Conservation (phyloP, 2,888 invertebrate genomes). For the Tachystola acroxantha region DNA sequence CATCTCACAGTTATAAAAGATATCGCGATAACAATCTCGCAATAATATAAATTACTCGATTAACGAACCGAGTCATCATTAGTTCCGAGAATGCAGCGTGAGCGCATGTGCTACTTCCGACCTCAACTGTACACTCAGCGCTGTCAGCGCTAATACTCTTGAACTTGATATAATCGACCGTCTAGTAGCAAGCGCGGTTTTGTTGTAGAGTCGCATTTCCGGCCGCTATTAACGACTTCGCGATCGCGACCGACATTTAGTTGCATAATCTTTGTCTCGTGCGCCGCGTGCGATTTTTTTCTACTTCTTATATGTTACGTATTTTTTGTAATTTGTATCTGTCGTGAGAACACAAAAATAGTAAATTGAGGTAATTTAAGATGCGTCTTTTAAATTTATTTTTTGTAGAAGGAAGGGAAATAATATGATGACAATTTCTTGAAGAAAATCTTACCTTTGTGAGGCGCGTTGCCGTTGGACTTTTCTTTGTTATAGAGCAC, state of each 20-base stretch:
- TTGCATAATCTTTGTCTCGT: not conserved
- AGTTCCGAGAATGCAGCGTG: slow-evolving; percentile 8
- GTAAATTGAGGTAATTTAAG: no score
- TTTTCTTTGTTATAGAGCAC: no score
- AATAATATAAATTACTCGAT: no score
- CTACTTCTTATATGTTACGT: not conserved
- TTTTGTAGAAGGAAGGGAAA: no score
- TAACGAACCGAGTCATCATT: slow-evolving; percentile 8
- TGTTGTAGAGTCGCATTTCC: not conserved
- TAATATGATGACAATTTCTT: no score
- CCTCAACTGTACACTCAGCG: not conserved
- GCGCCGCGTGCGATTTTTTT: not conserved
- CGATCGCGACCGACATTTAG: not conserved
- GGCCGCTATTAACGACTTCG: not conserved
- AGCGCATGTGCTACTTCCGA: slow-evolving; percentile 16
- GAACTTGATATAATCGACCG: not conserved
- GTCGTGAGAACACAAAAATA: no score
- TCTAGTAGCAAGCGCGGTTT: not conserved
- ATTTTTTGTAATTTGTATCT: not conserved
- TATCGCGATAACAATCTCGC: no score
- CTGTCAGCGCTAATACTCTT: not conserved
- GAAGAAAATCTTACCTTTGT: no score
- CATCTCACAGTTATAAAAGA: no score
- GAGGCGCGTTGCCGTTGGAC: no score
- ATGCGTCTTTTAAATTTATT: no score